A percentile compares a stretch with the other conserved stretches of the same genome.
Evolutionary conservation across 2,888 invertebrate species (phyloP).

Genomic region (Tenthredo distinguenda): DNA sequence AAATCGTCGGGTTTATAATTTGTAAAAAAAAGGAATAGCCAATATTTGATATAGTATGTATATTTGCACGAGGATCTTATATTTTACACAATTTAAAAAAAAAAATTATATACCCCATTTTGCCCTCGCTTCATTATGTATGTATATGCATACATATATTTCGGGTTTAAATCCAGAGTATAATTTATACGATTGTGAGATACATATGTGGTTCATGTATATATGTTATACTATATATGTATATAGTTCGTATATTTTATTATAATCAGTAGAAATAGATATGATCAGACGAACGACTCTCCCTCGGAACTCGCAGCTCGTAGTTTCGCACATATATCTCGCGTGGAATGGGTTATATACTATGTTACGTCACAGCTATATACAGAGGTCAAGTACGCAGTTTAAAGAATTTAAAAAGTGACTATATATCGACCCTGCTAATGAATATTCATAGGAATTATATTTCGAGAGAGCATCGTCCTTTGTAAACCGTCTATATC

Average conservation of each 20-base stretch:
- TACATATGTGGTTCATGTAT: background rate
- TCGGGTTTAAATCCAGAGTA: background rate
- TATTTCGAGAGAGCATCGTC: slow-evolving; percentile 41
- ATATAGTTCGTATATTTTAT: background rate
- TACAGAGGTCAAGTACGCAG: slow-evolving; percentile 49
- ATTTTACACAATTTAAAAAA: background rate
- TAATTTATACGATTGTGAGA: background rate
- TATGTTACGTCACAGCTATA: background rate
- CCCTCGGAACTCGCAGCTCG: background rate
- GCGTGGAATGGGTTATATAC: background rate
- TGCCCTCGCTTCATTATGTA: background rate
- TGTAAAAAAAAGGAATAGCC: no score
- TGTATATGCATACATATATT: background rate
- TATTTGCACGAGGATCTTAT: no score
- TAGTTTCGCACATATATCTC: background rate
- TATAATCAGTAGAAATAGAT: slow-evolving; percentile 1
- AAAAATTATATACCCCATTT: background rate
- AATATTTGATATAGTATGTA: no score
- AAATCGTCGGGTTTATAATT: no score
- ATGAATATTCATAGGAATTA: slow-evolving; percentile 41
- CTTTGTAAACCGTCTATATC: background rate
- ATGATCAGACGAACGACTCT: background rate
- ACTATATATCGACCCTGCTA: slow-evolving; percentile 30
- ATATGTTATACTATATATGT: background rate
- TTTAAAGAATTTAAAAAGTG: slow-evolving; percentile 20